Conservation (phyloP, 2,797 vertebrate genomes). For the Alca torda region DNA sequence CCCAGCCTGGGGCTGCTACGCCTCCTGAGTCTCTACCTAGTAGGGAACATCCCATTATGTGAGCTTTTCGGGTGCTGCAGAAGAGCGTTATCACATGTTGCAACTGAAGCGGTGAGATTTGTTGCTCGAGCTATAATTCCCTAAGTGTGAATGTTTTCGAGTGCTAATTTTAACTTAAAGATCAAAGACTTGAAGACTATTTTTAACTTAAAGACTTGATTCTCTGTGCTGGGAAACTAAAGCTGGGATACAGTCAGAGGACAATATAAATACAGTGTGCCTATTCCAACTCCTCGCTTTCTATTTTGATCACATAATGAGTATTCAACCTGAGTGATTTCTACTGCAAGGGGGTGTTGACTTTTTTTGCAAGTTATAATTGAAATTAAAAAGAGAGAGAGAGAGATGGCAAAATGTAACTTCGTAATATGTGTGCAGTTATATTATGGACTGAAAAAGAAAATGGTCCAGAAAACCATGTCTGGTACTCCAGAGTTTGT, state of each 20-base stretch:
- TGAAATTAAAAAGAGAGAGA: neutral
- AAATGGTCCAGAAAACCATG: neutral
- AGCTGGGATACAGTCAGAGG: slow-evolving; percentile 13
- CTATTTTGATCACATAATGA: slow-evolving; percentile 10
- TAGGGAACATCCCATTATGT: neutral
- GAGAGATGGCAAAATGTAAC: neutral
- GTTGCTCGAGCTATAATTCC: slow-evolving; percentile 39
- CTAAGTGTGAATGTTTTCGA: slow-evolving; percentile 33
- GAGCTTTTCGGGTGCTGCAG: neutral
- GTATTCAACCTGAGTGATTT: slow-evolving; percentile 38
- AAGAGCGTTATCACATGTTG: slow-evolving; percentile 4
- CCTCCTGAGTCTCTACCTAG: neutral
- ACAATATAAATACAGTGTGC: slow-evolving; percentile 26
- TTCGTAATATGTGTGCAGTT: neutral
- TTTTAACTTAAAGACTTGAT: slow-evolving; percentile 46
- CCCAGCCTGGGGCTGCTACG: neutral
- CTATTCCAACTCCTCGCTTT: neutral
- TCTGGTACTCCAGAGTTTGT: neutral
- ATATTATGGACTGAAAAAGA: neutral
- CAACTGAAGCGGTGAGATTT: slow-evolving; percentile 58
- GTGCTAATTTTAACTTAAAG: slow-evolving; percentile 56
- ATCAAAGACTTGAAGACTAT: slow-evolving; percentile 34
- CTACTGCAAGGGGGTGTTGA: neutral
- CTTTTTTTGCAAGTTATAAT: slow-evolving; percentile 13
- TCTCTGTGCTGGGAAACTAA: slow-evolving; percentile 23